These are phyloP conservation scores for Drosophila kanekoi DNA, from an alignment of 2,888 invertebrate species.

Conservation along the genomic window DNA sequence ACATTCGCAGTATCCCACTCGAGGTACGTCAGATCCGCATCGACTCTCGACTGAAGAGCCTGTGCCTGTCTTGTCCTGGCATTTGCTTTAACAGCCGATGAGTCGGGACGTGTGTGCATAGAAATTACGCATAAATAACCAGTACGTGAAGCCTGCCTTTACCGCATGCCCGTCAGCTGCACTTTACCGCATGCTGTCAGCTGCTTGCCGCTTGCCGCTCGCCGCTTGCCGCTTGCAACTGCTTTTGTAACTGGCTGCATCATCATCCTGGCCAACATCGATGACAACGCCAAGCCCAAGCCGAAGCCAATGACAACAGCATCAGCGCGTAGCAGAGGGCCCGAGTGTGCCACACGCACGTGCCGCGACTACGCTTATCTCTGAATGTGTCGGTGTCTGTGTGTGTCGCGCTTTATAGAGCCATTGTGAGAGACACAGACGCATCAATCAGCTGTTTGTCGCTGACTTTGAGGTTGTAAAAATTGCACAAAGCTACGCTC, in stretches of 20 bases:
- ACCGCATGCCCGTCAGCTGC: constrained; percentile 11
- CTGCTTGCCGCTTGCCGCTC: constrained; percentile 9
- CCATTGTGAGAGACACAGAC: constrained; percentile 45
- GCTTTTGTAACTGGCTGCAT: constrained; percentile 47
- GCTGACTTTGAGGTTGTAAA: constrained; percentile 48
- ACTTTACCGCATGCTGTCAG: constrained; percentile 12
- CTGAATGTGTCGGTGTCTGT: constrained; percentile 16
- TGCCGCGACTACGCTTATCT: constrained; percentile 28
- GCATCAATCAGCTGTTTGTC: constrained; percentile 73
- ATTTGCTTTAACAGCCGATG: constrained; percentile 53
- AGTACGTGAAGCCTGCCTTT: constrained; percentile 23
- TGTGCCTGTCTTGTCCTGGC: constrained; percentile 36
- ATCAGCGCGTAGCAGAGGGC: constrained; percentile 16
- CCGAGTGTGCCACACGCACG: constrained; percentile 43
- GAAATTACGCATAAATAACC: constrained; percentile 76
- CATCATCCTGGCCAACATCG: constrained; percentile 41
- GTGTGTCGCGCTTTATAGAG: constrained; percentile 34
- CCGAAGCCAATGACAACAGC: constrained; percentile 50
- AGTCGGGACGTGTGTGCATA: constrained; percentile 53
- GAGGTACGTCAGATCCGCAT: constrained; percentile 25
- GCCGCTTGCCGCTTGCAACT: constrained; percentile 7
- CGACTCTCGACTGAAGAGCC: constrained; percentile 40
- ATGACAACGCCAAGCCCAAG: constrained; percentile 62
- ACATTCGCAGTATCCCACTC: constrained; percentile 16
- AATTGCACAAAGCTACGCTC: constrained; percentile 44